Base-by-base conservation (phyloP, 2,113 vertebrate species). In the Pseudopipra pipra region DNA sequence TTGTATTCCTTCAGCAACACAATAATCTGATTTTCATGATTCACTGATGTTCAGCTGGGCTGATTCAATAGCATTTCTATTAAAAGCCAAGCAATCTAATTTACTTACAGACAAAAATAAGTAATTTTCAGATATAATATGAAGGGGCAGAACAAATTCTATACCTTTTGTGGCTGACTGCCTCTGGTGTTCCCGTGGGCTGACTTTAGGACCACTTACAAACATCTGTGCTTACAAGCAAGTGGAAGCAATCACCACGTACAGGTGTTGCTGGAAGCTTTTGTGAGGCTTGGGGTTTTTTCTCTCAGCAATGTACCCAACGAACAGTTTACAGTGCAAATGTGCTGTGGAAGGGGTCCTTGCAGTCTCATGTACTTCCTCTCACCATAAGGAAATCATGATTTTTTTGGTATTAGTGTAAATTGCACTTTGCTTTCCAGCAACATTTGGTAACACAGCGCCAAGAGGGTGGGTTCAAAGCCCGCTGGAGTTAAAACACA, bases 161-260 rank as follows among this genome's bases (percentile, higher is more conserved):
- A 4, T 43, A 23, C 24, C 21, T 24, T 83, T 23, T 27, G 21
- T 58, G 35, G 25, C 23, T 1, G 1, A 11, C 33, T 30, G 20
- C 59, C 30, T 12, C 12, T 0, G 6, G 5, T 31, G 62, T 13
- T 72, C 17, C 62, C 46, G 11, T 8, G 27, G 22, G 4, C 8
- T 3, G 33, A 8, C 12, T 87, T 71, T 46, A 44, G 67, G 24
- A 16, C 11, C 24, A 3, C 25, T 47, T 7, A 9, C 7, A 77
- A 39, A 43, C 21, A 8, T 18, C 17, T 7, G n/a, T 5, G 23
- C 15, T 61, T 55, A 21, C 5, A 31, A 46, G 28, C n/a, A n/a
- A 9, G 43, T 1, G 2, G 51, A 37, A 59, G 51, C 1, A 2
- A 17, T 4, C 0, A 0, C 2, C 0, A 0, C 2, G 1, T 7